phyloP scores from a whole-genome alignment of 1,140 invertebrate genomes.

The Apis florea region DNA sequence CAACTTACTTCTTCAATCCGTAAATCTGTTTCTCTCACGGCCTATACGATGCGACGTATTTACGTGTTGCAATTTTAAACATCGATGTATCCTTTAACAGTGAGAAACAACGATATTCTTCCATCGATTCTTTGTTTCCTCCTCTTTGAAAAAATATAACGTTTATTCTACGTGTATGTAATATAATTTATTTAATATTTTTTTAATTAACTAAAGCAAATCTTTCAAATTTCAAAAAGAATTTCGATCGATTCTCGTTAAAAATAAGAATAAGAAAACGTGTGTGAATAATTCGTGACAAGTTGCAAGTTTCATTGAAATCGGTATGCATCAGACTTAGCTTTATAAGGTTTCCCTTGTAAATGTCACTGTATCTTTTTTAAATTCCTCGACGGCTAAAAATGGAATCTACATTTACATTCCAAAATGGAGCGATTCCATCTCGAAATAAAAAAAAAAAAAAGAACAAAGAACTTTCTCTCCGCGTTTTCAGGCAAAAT shows the following conservation, averaged over 20 bases:
- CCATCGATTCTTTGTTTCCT: not conserved
- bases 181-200: too few species aligned
- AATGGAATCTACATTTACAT: not conserved
- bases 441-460: too few species aligned
- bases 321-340: too few species aligned
- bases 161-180: not conserved
- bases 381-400: not conserved
- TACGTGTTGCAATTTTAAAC: conserved; percentile 1
- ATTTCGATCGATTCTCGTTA: too few species aligned
- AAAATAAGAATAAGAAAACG: too few species aligned
- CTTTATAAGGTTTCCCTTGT: too few species aligned
- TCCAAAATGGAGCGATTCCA: not conserved
- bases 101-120: not conserved
- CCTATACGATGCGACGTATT: not conserved
- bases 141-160: not conserved
- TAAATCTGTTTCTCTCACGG: conserved; percentile 49
- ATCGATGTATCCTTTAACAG: not conserved
- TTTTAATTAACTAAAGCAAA: too few species aligned
- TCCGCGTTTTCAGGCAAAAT: not conserved
- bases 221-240: too few species aligned
- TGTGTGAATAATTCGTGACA: too few species aligned
- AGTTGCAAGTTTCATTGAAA: too few species aligned
- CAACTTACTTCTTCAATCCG: conserved; percentile 42
- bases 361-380: not conserved
- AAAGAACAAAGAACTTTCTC: not conserved